Percentiles rank a stretch among this genome's conserved stretches.
These are phyloP conservation scores for Planococcus citri DNA, from an alignment of 1,140 invertebrate species.

Conservation along the genomic window DNA sequence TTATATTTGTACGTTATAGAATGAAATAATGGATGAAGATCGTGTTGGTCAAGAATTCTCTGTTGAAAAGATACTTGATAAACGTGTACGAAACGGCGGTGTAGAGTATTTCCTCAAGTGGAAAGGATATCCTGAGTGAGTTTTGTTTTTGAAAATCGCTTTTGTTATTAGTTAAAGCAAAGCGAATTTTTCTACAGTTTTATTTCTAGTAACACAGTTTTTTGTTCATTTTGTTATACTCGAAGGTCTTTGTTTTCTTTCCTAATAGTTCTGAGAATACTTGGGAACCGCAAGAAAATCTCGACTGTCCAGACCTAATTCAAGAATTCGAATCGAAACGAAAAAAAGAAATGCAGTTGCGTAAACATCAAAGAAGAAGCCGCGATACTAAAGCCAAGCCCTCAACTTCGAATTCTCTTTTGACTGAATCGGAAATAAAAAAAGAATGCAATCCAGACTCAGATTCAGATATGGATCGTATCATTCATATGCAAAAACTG, in stretches of 20 bases:
- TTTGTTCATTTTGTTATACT: too few species aligned
- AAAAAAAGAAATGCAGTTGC: slow-evolving; percentile 30
- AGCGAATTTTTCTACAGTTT: not conserved
- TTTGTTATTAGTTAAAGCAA: not conserved
- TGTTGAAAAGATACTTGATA: slow-evolving; percentile 81
- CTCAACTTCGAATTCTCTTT: not conserved
- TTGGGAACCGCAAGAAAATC: slow-evolving; percentile 55
- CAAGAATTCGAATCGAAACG: slow-evolving; percentile 50
- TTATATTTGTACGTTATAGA: too few species aligned
- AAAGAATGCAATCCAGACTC: not conserved
- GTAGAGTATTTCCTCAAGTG: slow-evolving; percentile 49
- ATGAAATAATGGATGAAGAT: slow-evolving; percentile 11
- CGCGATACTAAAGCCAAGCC: not conserved
- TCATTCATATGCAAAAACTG: slow-evolving; percentile 4
- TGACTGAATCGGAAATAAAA: slow-evolving; percentile 10
- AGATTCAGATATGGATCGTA: not conserved
- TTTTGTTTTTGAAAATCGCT: not conserved
- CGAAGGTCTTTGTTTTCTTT: too few species aligned
- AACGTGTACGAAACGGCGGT: slow-evolving; percentile 63
- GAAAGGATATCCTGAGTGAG: slow-evolving; percentile 41
- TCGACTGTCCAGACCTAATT: slow-evolving; percentile 70
- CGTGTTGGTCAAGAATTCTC: slow-evolving; percentile 57
- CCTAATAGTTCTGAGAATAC: slow-evolving; percentile 48
- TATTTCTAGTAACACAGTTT: too few species aligned
- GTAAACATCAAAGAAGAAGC: slow-evolving; percentile 29